Percentiles rank a stretch among this genome's conserved stretches.
Conservation (phyloP, 2,113 vertebrate genomes). For the Alosa alosa region DNA sequence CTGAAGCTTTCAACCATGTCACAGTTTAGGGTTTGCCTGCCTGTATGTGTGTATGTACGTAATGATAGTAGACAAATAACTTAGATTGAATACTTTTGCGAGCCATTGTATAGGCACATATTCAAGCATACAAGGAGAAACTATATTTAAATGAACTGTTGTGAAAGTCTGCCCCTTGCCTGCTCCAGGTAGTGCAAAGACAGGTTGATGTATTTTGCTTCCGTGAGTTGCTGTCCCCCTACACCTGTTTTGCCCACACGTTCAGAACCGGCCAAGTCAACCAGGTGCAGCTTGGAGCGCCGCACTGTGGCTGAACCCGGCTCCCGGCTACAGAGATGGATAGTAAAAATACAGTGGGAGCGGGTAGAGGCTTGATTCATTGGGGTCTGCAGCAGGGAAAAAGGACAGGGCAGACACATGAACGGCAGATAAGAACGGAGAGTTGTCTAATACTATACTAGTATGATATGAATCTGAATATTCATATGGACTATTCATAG, state of each 20-base stretch:
- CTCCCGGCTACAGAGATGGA: slow-evolving; percentile 88
- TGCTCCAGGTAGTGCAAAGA: slow-evolving; percentile 95
- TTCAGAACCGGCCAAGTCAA: slow-evolving; percentile 95
- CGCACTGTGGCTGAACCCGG: slow-evolving; percentile 82
- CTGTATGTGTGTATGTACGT: no score
- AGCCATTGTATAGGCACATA: background rate
- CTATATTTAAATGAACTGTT: background rate
- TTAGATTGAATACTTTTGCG: no score
- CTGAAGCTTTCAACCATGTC: no score
- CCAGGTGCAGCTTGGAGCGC: slow-evolving; percentile 90
- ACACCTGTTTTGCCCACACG: slow-evolving; percentile 88
- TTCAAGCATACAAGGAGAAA: background rate
- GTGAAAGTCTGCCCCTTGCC: slow-evolving; percentile 64
- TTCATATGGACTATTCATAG: no score
- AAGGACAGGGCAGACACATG: background rate
- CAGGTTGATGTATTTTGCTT: slow-evolving; percentile 96
- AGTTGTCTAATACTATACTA: no score
- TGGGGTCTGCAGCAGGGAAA: slow-evolving; percentile 77
- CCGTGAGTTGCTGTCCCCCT: slow-evolving; percentile 85
- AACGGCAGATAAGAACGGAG: background rate
- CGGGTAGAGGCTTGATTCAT: slow-evolving; percentile 96
- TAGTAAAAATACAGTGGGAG: slow-evolving; percentile 96
- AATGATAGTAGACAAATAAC: no score
- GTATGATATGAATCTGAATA: no score
- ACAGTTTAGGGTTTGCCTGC: no score